Base-by-base conservation (phyloP, 2,888 invertebrate genomes). In the Eilema depressum region DNA sequence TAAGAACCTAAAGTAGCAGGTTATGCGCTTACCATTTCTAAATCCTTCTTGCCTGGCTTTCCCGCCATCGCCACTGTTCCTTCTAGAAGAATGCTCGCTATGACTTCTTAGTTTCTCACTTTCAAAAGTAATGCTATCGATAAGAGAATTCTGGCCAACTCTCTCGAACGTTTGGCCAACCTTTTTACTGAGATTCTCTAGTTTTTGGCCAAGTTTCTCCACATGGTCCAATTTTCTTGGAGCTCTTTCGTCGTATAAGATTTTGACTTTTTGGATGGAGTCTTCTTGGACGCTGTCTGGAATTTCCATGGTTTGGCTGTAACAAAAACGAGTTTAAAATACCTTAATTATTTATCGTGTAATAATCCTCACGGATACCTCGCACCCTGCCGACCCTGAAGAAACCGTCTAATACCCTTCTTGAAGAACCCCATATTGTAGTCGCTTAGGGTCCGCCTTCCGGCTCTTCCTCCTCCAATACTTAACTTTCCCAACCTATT, bases 81-180 rank as follows among this genome's bases (percentile, higher is more conserved):
- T 90, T 82, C 94, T 91, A 60, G 94, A 94, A 67, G 95, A 94
- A 3, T 85, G 75, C 59, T 92, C 93, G 70, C 94, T 95, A 0
- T 90, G 91, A 74, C 90, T 87, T 33, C 83, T 91, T 41, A 92
- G 71, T 12, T 86, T 88, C 70, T 95, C 94, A 70, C 91, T 93
- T 76, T 94, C 95, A 76, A 87, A 93, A 17, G 90, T 92, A 2
- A 93, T 89, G 41, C 87, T 85, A 66, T 92, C 94, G 63, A 92
- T 71, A 8, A 89, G 83, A 17, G 83, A 74, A 37, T 84, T 75
- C 5, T 64, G 75, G 0, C 73, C 86, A 68, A 79, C 74, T 37
- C 84, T 84, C 47, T 88, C 89, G 53, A 89, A 80, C 3, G 78
- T 80, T 71, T 83, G 84, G 2, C 84, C 85, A 61, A 88, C 75